phyloP scores from a whole-genome alignment of 2,797 vertebrate genomes.

The Pteropus rufus region DNA sequence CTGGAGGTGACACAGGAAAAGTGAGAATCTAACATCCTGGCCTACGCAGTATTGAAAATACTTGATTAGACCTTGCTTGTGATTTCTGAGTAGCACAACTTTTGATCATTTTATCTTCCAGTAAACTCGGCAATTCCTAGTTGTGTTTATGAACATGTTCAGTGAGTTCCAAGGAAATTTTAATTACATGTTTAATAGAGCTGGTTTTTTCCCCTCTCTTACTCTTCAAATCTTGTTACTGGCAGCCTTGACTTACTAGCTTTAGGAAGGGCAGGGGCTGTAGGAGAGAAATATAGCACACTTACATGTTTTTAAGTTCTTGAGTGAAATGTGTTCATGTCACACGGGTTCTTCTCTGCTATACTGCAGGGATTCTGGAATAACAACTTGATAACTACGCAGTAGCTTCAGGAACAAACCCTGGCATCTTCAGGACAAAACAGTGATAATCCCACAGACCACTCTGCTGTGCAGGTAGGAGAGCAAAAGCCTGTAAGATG shows the following conservation, averaged over 20 bases:
- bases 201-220: neutral
- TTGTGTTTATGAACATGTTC: neutral
- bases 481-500: neutral
- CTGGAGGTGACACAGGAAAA: neutral
- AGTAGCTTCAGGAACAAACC: neutral
- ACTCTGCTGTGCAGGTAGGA: neutral
- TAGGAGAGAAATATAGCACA: too few species aligned
- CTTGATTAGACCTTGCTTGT: neutral
- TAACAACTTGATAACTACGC: too few species aligned
- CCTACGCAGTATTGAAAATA: neutral
- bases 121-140: neutral
- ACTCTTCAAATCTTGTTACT: neutral
- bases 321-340: neutral
- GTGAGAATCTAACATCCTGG: too few species aligned
- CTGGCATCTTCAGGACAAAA: neutral
- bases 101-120: neutral
- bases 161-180: neutral
- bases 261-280: neutral
- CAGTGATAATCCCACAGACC: too few species aligned
- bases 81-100: neutral
- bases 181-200: neutral
- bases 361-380: neutral
- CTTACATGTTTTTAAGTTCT: too few species aligned
- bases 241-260: neutral
- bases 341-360: neutral